Base-by-base conservation (phyloP, 2,797 vertebrate species). In the Scolopax bukidnonensis region DNA sequence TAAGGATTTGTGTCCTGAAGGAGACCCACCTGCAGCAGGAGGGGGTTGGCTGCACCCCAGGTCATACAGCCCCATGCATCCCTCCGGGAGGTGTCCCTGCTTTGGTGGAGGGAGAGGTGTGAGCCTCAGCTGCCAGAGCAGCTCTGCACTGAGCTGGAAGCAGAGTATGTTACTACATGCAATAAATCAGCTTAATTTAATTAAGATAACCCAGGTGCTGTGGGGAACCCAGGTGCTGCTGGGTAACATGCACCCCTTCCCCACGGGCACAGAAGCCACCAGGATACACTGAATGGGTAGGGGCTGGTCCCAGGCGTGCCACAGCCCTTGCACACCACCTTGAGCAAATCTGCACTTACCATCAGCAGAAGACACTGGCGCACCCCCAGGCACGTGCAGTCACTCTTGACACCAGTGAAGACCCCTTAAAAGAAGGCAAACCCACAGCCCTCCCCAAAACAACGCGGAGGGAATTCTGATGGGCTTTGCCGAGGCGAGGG, bases 101-200 rank as follows among this genome's bases (percentile, higher is more conserved):
- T n/a, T 28, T 16, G 1, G 6, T 43, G 1, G 6, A 33, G 27
- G 30, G 50, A 38, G 27, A 23, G 23, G 1, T 0, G 2, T 1
- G 1, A 60, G 6, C n/a, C 4, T 2, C 0, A 2, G 33, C 11
- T 2, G 0, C 9, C 1, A 0, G 1, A 38, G 40, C 25, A 78
- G 32, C 32, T 53, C 15, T 13, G 3, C 5, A 0, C 45, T 16
- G 6, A 75, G 15, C 40, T 41, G n/a, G 59, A 33, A 59, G 38
- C 32, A 24, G 23, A n/a, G 2, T 1, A 1, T 12, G 8, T 20
- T n/a, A 13, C 20, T 5, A 17, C 0, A 0, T 2, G 8, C 10
- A 1, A 12, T 73, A 45, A 30, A 28, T 12, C 8, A 23, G 6
- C 14, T 61, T 18, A 13, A 61, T 76, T 73, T 45, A 43, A 60